phyloP scores from a whole-genome alignment of 2,888 invertebrate species.

The Steinernema carpocapsae region DNA sequence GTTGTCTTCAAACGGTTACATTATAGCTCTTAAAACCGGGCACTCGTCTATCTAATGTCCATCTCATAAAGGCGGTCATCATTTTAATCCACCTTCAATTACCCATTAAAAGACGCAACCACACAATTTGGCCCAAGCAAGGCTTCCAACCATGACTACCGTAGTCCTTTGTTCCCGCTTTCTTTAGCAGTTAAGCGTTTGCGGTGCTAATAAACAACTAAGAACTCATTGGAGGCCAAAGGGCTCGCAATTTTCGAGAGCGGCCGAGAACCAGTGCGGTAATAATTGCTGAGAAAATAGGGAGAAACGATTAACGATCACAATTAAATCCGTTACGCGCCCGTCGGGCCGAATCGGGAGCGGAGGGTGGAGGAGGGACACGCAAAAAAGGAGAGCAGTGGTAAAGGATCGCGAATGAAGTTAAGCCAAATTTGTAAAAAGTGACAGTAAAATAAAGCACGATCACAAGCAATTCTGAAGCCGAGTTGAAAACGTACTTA shows the following conservation, averaged over 20 bases:
- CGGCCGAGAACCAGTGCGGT: conserved; percentile 17
- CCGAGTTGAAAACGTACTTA: no score
- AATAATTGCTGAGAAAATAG: conserved; percentile 34
- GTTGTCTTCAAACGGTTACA: no score
- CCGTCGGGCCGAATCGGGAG: conserved; percentile 13
- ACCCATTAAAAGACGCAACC: not conserved
- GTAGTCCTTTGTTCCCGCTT: conserved; percentile 6
- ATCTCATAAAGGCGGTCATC: not conserved
- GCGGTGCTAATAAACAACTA: conserved; percentile 31
- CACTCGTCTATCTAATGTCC: no score
- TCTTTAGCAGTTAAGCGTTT: conserved; percentile 20
- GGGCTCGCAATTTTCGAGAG: conserved; percentile 28
- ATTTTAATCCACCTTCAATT: conserved; percentile 24
- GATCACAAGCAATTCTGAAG: no score
- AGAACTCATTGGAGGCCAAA: conserved; percentile 31
- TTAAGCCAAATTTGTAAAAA: no score
- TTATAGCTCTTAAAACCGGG: no score
- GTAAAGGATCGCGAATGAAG: not conserved
- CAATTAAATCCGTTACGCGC: conserved; percentile 33
- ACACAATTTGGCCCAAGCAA: not conserved
- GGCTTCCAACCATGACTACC: conserved; percentile 2
- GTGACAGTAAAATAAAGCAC: no score
- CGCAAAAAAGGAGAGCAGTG: not conserved
- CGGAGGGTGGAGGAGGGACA: not conserved
- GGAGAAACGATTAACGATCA: conserved; percentile 35